These are phyloP conservation scores for Prochilodus magdalenae DNA, from an alignment of 2,113 vertebrate genomes.

Conservation along the genomic window DNA sequence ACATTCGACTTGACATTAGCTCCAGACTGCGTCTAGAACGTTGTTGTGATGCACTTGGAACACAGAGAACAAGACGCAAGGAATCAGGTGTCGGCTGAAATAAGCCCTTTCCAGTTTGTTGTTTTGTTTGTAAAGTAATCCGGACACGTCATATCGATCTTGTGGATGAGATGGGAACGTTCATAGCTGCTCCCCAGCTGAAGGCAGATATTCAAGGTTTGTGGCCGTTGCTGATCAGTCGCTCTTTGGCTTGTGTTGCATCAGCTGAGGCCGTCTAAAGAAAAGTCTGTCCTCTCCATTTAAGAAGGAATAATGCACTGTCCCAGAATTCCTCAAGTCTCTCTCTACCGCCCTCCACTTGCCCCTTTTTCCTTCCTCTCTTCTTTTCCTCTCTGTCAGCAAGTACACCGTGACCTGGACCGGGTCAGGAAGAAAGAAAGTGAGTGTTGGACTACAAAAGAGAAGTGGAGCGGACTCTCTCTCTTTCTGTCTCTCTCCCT, in stretches of 20 bases:
- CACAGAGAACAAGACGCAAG: no score
- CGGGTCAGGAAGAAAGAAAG: not conserved
- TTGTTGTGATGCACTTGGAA: no score
- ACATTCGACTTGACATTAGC: no score
- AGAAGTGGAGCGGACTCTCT: not conserved
- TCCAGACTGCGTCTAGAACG: no score
- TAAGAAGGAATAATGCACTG: conserved; percentile 10
- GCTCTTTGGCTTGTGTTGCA: not conserved
- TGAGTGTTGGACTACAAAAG: not conserved
- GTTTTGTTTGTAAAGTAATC: no score
- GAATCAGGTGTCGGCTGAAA: no score
- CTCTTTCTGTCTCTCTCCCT: conserved; percentile 46
- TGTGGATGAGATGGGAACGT: no score
- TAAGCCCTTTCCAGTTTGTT: no score
- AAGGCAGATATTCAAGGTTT: not conserved
- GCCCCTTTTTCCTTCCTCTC: conserved; percentile 59
- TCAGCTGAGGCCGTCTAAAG: conserved; percentile 23
- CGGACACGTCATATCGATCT: no score
- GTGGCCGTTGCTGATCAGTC: not conserved
- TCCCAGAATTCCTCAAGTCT: conserved; percentile 3
- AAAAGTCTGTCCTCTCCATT: conserved; percentile 10
- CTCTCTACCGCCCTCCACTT: not conserved
- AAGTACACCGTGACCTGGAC: conserved; percentile 35
- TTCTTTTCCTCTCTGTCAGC: conserved; percentile 64
- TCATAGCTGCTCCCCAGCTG: not conserved